Base-by-base conservation (phyloP, 2,113 vertebrate genomes). In the Trematocara marginatum region DNA sequence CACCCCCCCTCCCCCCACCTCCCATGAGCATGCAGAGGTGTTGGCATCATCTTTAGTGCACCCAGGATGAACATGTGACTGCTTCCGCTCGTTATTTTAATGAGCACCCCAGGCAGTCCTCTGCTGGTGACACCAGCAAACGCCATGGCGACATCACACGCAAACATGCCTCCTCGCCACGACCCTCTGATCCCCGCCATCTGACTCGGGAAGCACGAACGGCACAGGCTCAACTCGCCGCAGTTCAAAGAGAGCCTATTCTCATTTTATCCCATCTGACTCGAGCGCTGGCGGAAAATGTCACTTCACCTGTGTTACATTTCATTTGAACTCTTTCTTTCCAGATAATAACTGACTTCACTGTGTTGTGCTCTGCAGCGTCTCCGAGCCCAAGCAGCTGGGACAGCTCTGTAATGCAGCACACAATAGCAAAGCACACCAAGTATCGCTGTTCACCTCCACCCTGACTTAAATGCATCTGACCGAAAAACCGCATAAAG, bases 21-120 rank as follows among this genome's bases (percentile, higher is more conserved):
- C 92, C 89, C 84, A 83, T 86, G 93, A 95, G 92, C 89, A 91
- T 90, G 94, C 94, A 95, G 95, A 95, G 95, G 95, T 95, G 95
- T 94, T 92, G 90, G 92, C 91, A 91, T 90, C 90, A 86, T 90
- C 92, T 93, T 95, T 84, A 90, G 90, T 89, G 90, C 84, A 90
- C 93, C 91, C 88, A 81, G 90, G 91, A 93, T 80, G 89, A 92
- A 87, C 93, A 93, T 45, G 94, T 94, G 93, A 94, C 92, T 90
- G 90, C 87, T 90, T 95, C 91, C 74, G 92, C 93, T 95, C 92
- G 90, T 95, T 96, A 96, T 95, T 96, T 96, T 96, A 96, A 96
- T 96, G 95, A 96, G 95, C 94, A 90, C 92, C 92, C 87, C 90
- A 91, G 93, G 95, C 93, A 93, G 93, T 95, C 93, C 93, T 93